Base-by-base conservation (phyloP, 2,888 invertebrate genomes). In the Sesamia inferens region DNA sequence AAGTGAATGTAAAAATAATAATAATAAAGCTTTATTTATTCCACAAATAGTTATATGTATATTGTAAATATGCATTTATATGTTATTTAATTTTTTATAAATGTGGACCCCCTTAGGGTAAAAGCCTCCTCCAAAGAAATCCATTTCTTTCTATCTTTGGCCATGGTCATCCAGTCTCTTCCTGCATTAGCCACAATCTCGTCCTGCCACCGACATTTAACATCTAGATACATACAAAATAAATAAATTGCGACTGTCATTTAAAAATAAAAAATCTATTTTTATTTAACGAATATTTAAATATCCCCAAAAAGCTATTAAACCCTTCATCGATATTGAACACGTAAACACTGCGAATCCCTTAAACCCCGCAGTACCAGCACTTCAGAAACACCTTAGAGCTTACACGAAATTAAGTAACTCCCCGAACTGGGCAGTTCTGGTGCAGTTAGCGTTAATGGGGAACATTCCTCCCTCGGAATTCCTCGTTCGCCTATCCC, bases 381-480 rank as follows among this genome's bases (percentile, higher is more conserved):
- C 24, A 79, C 58, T 72, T 79, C 79, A 76, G 79, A 72, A 86
- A 84, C 85, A 85, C 85, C 79, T 83, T 66, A 68, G 68, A 83
- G 82, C 88, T 88, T 83, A 88, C 84, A 86, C 83, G 86, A 88
- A 92, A 91, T 91, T 88, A 92, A 90, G 87, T 87, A 86, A 89
- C 87, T 89, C 89, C 86, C 85, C 70, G 71, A 87, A 89, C 89
- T 87, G 87, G 88, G 88, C 88, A 90, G 87, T 89, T 87, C 89
- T 85, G 84, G 83, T 86, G 87, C 89, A 87, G 89, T 92, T 89
- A 91, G 87, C 86, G 89, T 86, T 92, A 91, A 92, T 91, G 89
- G 89, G 79, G 61, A 84, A 88, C 90, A 91, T 91, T 91, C 90
- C 86, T 83, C 76, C 82, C 80, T 77, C 78, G 83, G 86, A 87